Evolutionary conservation across 2,797 vertebrate species (phyloP).

Genomic region (Meda fulgida): DNA sequence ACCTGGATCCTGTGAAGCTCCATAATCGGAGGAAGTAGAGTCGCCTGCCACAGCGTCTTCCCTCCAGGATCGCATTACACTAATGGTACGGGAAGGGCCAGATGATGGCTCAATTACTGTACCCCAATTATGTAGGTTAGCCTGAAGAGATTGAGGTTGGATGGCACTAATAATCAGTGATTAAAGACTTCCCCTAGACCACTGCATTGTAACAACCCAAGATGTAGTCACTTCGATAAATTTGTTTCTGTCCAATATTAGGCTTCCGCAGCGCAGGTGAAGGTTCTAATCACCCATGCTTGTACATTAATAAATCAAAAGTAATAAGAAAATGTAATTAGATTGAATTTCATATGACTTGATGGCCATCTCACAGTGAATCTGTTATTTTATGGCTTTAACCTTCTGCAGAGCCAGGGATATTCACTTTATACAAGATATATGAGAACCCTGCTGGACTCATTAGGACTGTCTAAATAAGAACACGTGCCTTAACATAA

Average conservation of each 20-base stretch:
- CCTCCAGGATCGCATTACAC: slow-evolving; percentile 67
- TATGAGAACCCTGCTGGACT: slow-evolving; percentile 16
- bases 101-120: slow-evolving; percentile 69
- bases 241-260: background rate
- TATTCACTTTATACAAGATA: slow-evolving; percentile 46
- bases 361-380: background rate
- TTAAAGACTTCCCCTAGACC: slow-evolving; percentile 69
- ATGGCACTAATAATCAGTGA: slow-evolving; percentile 58
- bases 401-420: slow-evolving; percentile 38
- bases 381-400: background rate
- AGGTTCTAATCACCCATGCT: background rate
- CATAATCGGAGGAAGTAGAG: slow-evolving; percentile 64
- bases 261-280: background rate
- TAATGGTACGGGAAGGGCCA: slow-evolving; percentile 66
- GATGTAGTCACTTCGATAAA: background rate
- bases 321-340: background rate
- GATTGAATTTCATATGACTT: background rate
- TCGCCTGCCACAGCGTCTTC: slow-evolving; percentile 52
- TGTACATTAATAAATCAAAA: background rate
- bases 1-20: slow-evolving; percentile 65
- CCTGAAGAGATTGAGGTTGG: slow-evolving; percentile 44
- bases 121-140: slow-evolving; percentile 63
- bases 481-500: slow-evolving; percentile 30
- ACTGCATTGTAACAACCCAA: background rate
- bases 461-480: slow-evolving; percentile 47